Evolutionary conservation across 1,140 invertebrate genomes (phyloP).

Genomic region (Pteromalus puparum): DNA sequence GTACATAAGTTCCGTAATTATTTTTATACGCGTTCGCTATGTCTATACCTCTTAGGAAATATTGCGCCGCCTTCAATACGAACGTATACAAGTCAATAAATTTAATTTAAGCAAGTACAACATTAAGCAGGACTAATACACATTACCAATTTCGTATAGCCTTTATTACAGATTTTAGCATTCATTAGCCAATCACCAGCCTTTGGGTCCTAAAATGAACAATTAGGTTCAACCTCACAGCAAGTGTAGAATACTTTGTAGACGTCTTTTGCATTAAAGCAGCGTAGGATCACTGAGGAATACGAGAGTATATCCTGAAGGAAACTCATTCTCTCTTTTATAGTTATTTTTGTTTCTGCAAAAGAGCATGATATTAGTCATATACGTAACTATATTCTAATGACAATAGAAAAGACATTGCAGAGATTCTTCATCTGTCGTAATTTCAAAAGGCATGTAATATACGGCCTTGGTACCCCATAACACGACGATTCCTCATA

Average conservation of each 20-base stretch:
- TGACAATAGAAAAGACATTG: too few relatives aligned
- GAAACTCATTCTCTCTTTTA: slow-evolving; percentile 76
- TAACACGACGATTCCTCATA: slow-evolving; percentile 75
- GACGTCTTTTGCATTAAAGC: slow-evolving; percentile 67
- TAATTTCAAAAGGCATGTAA: slow-evolving; percentile 74
- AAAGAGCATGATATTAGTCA: not conserved
- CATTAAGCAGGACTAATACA: slow-evolving; percentile 4
- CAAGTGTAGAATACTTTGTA: slow-evolving; percentile 71
- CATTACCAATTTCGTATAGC: slow-evolving; percentile 77
- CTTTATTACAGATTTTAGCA: slow-evolving; percentile 79
- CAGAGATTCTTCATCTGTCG: slow-evolving; percentile 59
- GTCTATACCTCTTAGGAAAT: slow-evolving; percentile 71
- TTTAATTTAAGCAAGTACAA: not conserved
- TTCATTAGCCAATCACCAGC: slow-evolving; percentile 87
- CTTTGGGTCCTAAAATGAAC: slow-evolving; percentile 82
- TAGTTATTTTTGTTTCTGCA: slow-evolving; percentile 64
- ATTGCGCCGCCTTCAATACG: slow-evolving; percentile 70
- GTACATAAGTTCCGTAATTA: not conserved
- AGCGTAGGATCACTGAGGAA: slow-evolving; percentile 62
- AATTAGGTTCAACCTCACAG: slow-evolving; percentile 69
- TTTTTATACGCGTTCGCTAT: slow-evolving; percentile 12
- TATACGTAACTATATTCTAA: not conserved
- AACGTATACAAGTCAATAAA: slow-evolving; percentile 45
- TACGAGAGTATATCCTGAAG: slow-evolving; percentile 65
- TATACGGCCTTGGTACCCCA: slow-evolving; percentile 74